Evolutionary conservation across 2,888 invertebrate species (phyloP), one percentile per base, ranked within the genome.

Genomic region (Catocala fraxini): DNA sequence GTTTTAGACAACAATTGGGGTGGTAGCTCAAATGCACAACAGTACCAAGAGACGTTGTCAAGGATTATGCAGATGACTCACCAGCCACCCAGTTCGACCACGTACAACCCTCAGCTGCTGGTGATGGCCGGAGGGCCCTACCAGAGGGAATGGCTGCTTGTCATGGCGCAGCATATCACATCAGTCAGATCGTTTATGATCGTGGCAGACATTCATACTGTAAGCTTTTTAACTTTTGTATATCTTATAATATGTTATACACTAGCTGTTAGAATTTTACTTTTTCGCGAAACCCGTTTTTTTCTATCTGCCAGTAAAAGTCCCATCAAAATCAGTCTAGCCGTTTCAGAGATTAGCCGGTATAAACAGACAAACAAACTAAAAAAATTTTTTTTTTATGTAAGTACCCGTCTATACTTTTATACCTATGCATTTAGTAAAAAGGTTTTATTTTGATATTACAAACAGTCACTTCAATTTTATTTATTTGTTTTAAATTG

Each of bases 1-100:
- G n/a, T 73, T 86, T 54, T 74, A 95, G 97, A 98, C 84, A 98
- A 98, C 2, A 99, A 98, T 89, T 99, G 99, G 99, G 99, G 99
- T 15, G 98, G 98, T 54, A 98, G 98, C 4, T 98, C 98, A 0
- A 99, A 99, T 88, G 99, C 98, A 0, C 99, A 99, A 98, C 99
- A 9, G 87, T 99, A 81, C 63, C 71, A 75, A 33, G 77, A 78
- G 13, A 76, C 75, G 0, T 65, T 81, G 33, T 47, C 75, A 4
- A 71, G 51, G 0, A 72, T 81, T 51, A 43, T 81, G 45, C 56
- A 69, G 9, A 56, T 80, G 6, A 96, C 97, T 15, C 71, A 96
- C 97, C 42, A 97, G 97, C 0, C 96, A 33, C 98, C 98, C 79
- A 99, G 99, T 87, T 98, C 99, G 25, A 99, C 99, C 91, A 99